A percentile compares a stretch with the other conserved stretches of the same genome.
Evolutionary conservation across 2,888 invertebrate genomes (phyloP).

Genomic region (Aspidiotus destructor): DNA sequence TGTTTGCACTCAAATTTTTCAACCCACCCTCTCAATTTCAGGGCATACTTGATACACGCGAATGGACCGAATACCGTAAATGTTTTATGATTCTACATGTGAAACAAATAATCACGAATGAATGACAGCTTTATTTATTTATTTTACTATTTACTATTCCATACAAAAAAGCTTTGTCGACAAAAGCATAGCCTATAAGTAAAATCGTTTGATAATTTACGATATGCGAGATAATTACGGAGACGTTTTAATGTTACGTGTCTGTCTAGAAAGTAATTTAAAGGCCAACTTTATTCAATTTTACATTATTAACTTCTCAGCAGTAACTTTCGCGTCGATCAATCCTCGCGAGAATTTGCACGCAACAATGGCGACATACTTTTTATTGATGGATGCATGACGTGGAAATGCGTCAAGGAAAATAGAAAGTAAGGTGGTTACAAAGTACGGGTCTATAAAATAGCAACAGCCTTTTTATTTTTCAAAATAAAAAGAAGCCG

Average conservation of each 20-base stretch:
- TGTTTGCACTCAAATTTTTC: slow-evolving; percentile 29
- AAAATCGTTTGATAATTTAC: no score
- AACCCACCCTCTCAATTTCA: slow-evolving; percentile 32
- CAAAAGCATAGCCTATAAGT: no score
- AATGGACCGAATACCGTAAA: slow-evolving; percentile 22
- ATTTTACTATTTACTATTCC: no score
- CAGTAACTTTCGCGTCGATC: background rate
- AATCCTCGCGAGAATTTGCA: no score
- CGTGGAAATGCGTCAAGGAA: no score
- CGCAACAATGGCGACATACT: no score
- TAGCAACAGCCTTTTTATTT: background rate
- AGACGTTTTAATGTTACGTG: no score
- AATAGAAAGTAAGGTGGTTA: no score
- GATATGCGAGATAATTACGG: no score
- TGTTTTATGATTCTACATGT: slow-evolving; percentile 24
- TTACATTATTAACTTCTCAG: slow-evolving; percentile 4
- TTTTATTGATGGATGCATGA: no score
- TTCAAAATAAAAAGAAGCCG: background rate
- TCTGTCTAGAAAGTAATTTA: background rate
- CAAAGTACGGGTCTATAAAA: no score
- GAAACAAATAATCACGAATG: background rate
- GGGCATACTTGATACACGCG: slow-evolving; percentile 16
- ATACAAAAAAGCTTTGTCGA: no score
- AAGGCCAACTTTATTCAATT: slow-evolving; percentile 11
- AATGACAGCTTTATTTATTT: background rate